phyloP scores from a whole-genome alignment of 2,888 invertebrate genomes.

The Eupsilia transversa region DNA sequence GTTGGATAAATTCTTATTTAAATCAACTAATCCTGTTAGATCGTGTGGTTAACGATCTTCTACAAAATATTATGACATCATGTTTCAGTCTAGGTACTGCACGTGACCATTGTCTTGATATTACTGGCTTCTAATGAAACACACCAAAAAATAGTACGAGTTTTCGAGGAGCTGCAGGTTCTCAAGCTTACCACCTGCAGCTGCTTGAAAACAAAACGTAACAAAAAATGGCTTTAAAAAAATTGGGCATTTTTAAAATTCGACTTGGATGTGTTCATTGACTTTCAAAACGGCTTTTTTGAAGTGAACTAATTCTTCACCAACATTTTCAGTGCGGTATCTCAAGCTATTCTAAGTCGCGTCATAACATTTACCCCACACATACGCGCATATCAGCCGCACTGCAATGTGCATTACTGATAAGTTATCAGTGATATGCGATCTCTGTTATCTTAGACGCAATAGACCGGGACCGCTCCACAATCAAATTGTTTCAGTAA shows the following conservation, averaged over 20 bases:
- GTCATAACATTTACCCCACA: conserved; percentile 41
- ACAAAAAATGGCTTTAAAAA: background rate
- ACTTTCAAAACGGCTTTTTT: background rate
- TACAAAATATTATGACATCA: conserved; percentile 9
- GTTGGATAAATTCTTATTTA: background rate
- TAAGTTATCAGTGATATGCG: conserved; percentile 84
- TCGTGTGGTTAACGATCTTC: background rate
- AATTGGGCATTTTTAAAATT: background rate
- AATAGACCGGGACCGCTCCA: conserved; percentile 75
- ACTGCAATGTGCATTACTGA: conserved; percentile 77
- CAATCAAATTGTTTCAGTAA: conserved; percentile 64
- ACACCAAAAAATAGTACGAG: background rate
- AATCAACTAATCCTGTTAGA: background rate
- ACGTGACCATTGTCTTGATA: background rate
- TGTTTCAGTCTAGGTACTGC: background rate
- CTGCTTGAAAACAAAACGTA: background rate
- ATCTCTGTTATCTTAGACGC: conserved; percentile 81
- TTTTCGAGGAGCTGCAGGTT: background rate
- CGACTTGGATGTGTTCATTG: background rate
- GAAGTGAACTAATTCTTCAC: background rate
- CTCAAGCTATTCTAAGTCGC: conserved; percentile 14
- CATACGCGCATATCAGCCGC: conserved; percentile 60
- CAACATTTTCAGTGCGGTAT: background rate
- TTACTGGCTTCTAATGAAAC: background rate
- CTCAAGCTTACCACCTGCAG: too few relatives aligned